phyloP scores from a whole-genome alignment of 1,140 invertebrate genomes.

The Zelostemma sp. region DNA sequence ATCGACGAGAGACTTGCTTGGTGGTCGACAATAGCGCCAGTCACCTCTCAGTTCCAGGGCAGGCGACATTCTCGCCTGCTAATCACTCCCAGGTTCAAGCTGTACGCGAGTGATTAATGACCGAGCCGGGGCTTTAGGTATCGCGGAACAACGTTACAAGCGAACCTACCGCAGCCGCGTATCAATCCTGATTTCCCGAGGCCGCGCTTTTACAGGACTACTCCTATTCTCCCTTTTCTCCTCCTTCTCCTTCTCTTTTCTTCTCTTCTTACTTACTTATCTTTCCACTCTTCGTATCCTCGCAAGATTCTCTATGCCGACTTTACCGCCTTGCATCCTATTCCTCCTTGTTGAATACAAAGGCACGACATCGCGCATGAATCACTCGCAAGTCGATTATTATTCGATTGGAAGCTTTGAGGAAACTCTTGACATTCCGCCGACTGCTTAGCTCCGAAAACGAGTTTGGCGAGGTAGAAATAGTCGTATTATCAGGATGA shows the following conservation, averaged over 20 bases:
- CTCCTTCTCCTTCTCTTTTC: background rate
- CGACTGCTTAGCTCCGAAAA: slow-evolving; percentile 23
- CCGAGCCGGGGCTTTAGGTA: slow-evolving; percentile 27
- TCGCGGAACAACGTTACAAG: slow-evolving; percentile 49
- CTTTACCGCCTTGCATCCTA: slow-evolving; percentile 13
- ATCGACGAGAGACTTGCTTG: slow-evolving; percentile 36
- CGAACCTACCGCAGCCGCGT: slow-evolving; percentile 58
- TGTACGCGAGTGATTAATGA: slow-evolving; percentile 44
- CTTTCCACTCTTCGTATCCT: background rate
- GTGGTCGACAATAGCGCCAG: slow-evolving; percentile 54
- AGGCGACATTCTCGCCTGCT: slow-evolving; percentile 56
- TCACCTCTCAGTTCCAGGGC: slow-evolving; percentile 44
- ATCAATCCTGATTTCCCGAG: slow-evolving; percentile 58
- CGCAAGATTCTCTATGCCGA: slow-evolving; percentile 5
- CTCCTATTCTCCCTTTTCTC: slow-evolving; percentile 15
- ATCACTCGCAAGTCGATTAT: slow-evolving; percentile 50
- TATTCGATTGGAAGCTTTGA: slow-evolving; percentile 46
- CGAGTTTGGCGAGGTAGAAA: background rate
- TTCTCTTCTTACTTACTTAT: background rate
- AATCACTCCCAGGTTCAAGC: slow-evolving; percentile 49
- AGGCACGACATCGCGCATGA: slow-evolving; percentile 40
- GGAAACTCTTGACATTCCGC: slow-evolving; percentile 38
- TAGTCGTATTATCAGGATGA: no score
- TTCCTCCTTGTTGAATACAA: slow-evolving; percentile 36
- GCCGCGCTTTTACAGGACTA: slow-evolving; percentile 43